Evolutionary conservation across 2,113 vertebrate genomes (phyloP).

Genomic region (Hipposideros armiger): DNA sequence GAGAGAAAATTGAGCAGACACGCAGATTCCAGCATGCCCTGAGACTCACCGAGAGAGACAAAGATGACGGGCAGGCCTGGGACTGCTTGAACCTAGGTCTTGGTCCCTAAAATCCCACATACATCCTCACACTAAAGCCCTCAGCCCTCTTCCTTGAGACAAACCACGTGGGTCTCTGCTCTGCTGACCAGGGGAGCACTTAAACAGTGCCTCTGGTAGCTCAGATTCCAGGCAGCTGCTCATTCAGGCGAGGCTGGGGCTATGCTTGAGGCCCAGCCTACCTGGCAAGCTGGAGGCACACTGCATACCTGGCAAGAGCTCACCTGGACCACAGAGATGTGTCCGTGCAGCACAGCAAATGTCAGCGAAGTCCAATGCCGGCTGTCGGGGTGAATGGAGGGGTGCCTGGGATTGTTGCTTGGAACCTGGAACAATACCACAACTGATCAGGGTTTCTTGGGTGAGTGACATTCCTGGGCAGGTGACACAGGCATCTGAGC

Average conservation of each 20-base stretch:
- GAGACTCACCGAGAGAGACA: background rate
- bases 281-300: background rate
- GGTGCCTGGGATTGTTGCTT: slow-evolving; percentile 90
- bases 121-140: background rate
- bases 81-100: background rate
- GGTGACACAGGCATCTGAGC: background rate
- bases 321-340: slow-evolving; percentile 98
- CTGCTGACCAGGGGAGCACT: background rate
- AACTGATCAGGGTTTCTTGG: background rate
- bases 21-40: accelerated
- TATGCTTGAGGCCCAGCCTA: background rate
- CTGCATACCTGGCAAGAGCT: background rate
- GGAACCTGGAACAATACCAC: slow-evolving; percentile 90
- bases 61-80: background rate
- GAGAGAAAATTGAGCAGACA: background rate
- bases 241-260: background rate
- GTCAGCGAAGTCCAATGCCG: slow-evolving; percentile 97
- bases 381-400: slow-evolving; percentile 97
- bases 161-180: background rate
- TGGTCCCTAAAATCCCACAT: background rate
- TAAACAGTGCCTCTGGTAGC: background rate
- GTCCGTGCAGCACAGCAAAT: slow-evolving; percentile 95
- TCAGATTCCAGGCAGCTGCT: background rate
- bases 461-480: background rate
- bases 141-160: background rate